Conservation (phyloP, 2,113 vertebrate species). For the Sisor rabdophorus region DNA sequence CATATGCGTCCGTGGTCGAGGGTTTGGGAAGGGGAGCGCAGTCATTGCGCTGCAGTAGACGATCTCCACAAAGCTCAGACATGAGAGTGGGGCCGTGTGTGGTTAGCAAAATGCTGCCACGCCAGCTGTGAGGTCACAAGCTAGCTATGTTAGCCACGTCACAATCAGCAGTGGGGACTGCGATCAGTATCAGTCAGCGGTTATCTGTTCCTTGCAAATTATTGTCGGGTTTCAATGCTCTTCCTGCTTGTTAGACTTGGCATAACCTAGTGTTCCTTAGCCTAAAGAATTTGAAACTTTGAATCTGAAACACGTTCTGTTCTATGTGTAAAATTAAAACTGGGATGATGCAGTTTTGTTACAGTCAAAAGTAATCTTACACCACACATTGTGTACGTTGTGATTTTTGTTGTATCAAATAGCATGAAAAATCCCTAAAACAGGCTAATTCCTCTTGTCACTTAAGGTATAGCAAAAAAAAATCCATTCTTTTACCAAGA, state of each 20-base stretch:
- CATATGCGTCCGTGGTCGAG: constrained; percentile 65
- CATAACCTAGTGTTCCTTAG: not conserved
- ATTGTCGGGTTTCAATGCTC: not conserved
- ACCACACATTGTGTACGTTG: not conserved
- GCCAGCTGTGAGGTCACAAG: constrained; percentile 38
- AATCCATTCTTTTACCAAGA: not conserved
- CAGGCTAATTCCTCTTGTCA: not conserved
- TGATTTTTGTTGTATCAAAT: no score
- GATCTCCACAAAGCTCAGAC: constrained; percentile 42
- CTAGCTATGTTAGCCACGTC: constrained; percentile 26
- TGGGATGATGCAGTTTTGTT: not conserved
- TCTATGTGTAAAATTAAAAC: not conserved
- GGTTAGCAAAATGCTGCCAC: constrained; percentile 13
- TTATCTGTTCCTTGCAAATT: not conserved
- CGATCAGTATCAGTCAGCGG: not conserved
- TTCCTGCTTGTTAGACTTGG: not conserved
- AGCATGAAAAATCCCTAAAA: not conserved
- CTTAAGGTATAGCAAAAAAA: not conserved
- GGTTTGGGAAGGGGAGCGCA: constrained; percentile 56
- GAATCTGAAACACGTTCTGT: not conserved
- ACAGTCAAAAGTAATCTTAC: not conserved
- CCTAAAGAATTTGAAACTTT: not conserved
- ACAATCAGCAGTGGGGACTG: not conserved
- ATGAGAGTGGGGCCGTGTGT: constrained; percentile 2
- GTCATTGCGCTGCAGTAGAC: constrained; percentile 22